Percentiles rank a stretch among this genome's conserved stretches.
Evolutionary conservation across 2,797 vertebrate species (phyloP).

Genomic region (Lithobates pipiens): DNA sequence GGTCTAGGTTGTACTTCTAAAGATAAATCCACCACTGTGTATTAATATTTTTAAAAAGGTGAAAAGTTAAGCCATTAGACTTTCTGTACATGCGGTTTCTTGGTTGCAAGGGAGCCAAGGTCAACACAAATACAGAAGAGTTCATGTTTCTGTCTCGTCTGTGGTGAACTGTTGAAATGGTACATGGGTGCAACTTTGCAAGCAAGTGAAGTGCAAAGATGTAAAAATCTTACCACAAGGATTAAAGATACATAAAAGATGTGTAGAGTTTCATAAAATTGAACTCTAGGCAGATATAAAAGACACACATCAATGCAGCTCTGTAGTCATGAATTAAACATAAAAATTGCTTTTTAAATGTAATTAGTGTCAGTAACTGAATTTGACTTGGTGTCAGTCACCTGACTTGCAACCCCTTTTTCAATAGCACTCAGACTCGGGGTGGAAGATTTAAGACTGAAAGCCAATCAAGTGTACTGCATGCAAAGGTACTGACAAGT

Average conservation of each 20-base stretch:
- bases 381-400: too few species aligned
- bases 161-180: constrained; percentile 72
- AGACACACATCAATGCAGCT: too few species aligned
- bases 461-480: too few species aligned
- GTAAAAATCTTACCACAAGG: constrained; percentile 41
- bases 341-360: too few species aligned
- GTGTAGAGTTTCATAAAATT: neutral
- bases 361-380: too few species aligned
- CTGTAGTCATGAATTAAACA: too few species aligned
- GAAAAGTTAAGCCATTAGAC: constrained; percentile 86
- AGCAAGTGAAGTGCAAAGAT: constrained; percentile 61
- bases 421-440: too few species aligned
- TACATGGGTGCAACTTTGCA: constrained; percentile 61
- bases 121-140: constrained; percentile 72
- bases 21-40: constrained; percentile 69
- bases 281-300: too few species aligned
- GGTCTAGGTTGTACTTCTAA: constrained; percentile 35
- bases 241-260: constrained; percentile 10
- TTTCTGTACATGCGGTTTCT: constrained; percentile 77
- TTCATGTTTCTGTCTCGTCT: constrained; percentile 78
- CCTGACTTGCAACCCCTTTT: too few species aligned
- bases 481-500: too few species aligned
- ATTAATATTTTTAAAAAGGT: constrained; percentile 73
- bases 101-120: constrained; percentile 72
- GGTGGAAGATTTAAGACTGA: too few species aligned